A percentile compares a stretch with the other conserved stretches of the same genome.
Conservation (phyloP, 2,797 vertebrate species). For the Poeciliopsis turneri region DNA sequence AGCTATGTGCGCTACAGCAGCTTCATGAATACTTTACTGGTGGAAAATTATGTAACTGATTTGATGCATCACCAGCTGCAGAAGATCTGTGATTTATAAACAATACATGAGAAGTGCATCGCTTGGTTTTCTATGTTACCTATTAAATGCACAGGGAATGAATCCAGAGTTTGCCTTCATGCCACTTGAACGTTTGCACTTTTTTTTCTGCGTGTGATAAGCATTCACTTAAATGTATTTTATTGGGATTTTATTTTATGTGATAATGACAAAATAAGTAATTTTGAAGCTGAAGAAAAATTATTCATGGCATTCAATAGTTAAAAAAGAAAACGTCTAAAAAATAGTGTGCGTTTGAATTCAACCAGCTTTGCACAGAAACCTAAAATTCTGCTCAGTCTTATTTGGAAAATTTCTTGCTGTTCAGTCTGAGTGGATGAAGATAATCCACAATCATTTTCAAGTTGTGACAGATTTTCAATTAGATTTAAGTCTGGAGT, state of each 20-base stretch:
- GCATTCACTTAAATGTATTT: background rate
- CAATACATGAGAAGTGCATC: slow-evolving; percentile 3
- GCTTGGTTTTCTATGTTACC: slow-evolving; percentile 14
- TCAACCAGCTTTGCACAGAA: background rate
- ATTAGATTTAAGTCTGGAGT: background rate
- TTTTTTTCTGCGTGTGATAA: too few species aligned
- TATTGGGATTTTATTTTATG: background rate
- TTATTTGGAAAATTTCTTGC: background rate
- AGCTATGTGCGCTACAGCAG: slow-evolving; percentile 49
- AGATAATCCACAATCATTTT: background rate
- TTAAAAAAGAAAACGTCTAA: too few species aligned
- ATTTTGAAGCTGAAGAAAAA: background rate
- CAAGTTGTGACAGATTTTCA: background rate
- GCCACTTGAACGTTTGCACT: background rate
- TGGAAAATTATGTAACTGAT: slow-evolving; percentile 49
- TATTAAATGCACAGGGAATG: slow-evolving; percentile 10
- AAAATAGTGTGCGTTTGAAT: background rate
- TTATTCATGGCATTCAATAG: background rate
- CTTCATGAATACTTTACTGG: slow-evolving; percentile 39
- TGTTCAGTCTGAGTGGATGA: background rate
- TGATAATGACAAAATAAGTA: background rate
- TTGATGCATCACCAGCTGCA: slow-evolving; percentile 32
- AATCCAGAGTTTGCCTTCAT: slow-evolving; percentile 11
- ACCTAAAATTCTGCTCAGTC: background rate
- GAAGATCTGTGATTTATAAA: slow-evolving; percentile 18